Evolutionary conservation across 2,113 vertebrate genomes (phyloP).

Genomic region (Hemicordylus capensis): DNA sequence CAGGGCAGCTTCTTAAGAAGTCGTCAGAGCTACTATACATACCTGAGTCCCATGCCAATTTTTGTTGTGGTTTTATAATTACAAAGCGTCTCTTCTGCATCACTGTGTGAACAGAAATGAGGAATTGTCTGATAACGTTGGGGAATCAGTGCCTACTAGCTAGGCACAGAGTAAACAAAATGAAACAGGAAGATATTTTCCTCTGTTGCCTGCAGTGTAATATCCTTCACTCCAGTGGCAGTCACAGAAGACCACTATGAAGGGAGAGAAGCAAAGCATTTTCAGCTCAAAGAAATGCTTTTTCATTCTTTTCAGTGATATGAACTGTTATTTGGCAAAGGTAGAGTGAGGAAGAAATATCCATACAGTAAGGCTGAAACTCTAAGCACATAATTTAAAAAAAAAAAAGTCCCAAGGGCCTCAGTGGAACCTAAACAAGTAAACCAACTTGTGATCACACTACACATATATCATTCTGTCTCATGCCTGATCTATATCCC

Average conservation of each 20-base stretch:
- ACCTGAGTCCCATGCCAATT: not conserved
- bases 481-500: not conserved
- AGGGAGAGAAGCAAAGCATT: not conserved
- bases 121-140: not conserved
- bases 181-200: not conserved
- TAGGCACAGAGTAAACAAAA: not conserved
- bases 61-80: not conserved
- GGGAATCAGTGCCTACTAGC: not conserved
- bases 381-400: not conserved
- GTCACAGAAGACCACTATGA: not conserved
- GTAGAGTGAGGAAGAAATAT: not conserved
- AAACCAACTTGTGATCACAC: not conserved
- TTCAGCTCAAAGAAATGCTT: not conserved
- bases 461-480: not conserved
- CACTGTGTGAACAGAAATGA: slow-evolving; percentile 3
- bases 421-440: no score
- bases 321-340: not conserved
- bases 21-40: not conserved
- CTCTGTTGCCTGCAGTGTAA: not conserved
- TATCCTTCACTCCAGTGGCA: not conserved
- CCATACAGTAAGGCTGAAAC: not conserved
- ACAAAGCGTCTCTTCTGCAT: not conserved
- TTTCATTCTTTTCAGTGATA: slow-evolving; percentile 3
- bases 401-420: not conserved
- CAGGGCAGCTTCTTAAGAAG: slow-evolving; percentile 1